Evolutionary conservation across 2,888 invertebrate species (phyloP).

Genomic region (Lasioglossum vierecki): DNA sequence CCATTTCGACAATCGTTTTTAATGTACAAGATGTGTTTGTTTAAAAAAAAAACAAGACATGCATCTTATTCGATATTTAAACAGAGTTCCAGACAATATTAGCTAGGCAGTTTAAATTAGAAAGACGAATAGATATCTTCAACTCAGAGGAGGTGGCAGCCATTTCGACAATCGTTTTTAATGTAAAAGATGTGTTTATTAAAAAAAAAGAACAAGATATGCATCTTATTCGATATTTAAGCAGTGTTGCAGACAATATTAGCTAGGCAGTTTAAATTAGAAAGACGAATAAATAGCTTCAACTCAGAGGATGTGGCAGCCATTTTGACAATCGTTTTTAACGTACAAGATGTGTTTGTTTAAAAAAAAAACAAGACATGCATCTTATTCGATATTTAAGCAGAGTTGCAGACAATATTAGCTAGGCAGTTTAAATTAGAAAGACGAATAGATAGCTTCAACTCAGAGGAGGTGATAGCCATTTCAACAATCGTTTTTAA

Average conservation of each 20-base stretch:
- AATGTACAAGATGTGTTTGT: neutral
- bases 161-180: neutral
- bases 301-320: neutral
- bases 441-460: too few species aligned
- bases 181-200: neutral
- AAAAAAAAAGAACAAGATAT: neutral
- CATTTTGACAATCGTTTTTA: neutral
- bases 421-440: neutral
- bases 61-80: neutral
- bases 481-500: neutral
- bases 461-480: neutral
- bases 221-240: neutral
- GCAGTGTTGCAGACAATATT: neutral
- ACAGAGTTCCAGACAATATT: neutral
- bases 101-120: neutral
- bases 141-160: neutral
- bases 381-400: neutral
- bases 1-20: neutral
- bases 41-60: neutral
- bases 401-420: neutral
- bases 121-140: too few species aligned
- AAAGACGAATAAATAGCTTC: too few species aligned
- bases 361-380: neutral
- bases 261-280: neutral
- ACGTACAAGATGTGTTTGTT: neutral